These are phyloP conservation scores for Rotaria magnacalcarata DNA, from an alignment of 2,888 invertebrate species.

Conservation along the genomic window DNA sequence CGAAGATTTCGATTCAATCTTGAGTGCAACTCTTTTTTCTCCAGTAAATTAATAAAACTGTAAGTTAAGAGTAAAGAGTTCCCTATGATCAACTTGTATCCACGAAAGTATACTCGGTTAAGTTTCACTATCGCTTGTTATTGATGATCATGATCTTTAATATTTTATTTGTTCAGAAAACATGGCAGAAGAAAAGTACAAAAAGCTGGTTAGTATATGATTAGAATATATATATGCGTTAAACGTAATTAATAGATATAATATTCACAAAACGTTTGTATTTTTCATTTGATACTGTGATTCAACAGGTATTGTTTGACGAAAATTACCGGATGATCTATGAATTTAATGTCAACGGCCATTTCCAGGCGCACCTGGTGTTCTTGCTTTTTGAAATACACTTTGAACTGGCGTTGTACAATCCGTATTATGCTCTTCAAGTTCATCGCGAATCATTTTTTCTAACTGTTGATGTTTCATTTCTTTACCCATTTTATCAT, in stretches of 20 bases:
- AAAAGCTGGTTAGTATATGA: neutral
- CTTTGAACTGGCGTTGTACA: neutral
- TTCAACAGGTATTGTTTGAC: neutral
- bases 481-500: conserved; percentile 53
- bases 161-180: neutral
- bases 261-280: neutral
- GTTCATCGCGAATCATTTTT: conserved; percentile 58
- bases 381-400: neutral
- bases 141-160: neutral
- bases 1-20: too few relatives aligned
- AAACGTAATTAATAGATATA: neutral
- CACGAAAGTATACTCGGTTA: too few relatives aligned
- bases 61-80: too few relatives aligned
- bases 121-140: too few relatives aligned
- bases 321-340: neutral
- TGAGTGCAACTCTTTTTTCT: too few relatives aligned
- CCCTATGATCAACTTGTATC: too few relatives aligned
- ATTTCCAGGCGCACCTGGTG: neutral
- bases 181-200: neutral
- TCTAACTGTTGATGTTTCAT: conserved; percentile 60
- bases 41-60: too few relatives aligned
- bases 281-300: neutral
- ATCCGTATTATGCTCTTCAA: conserved; percentile 58
- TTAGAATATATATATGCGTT: neutral
- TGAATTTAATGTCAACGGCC: neutral